Evolutionary conservation across 2,888 invertebrate species (phyloP), one percentile per base, ranked within the genome.

Genomic region (Philonicus albiceps): DNA sequence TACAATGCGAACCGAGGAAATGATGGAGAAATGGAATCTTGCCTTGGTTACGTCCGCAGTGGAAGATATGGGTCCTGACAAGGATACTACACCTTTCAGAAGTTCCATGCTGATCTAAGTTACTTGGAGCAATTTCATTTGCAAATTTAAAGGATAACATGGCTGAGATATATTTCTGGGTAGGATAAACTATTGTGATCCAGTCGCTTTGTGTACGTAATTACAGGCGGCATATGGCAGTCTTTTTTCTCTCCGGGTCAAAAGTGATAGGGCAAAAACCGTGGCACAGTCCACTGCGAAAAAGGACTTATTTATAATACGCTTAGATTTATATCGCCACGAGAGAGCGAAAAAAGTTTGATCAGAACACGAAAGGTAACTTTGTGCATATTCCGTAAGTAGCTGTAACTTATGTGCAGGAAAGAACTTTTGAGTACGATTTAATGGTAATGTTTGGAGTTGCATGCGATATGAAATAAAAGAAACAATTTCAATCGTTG

Each of bases 51-150:
- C 30, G 49, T 80, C 80, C 37, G 80, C n/a, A 37, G 49, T 30
- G 22, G 34, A 72, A 73, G 86, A 87, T 85, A 55, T 87, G 86
- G 87, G 87, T 87, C 80, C 22, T 87, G 87, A 87, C 87, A 87
- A 81, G 86, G 87, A 86, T 87, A 74, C 80, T 85, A 81, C 78
- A 80, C 85, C 81, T 86, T 81, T 87, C 75, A 80, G 74, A 80
- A 87, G 34, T 87, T 87, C 72, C 30, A 27, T 75, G 85, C 78
- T 84, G 78, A 87, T 87, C 76, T 87, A 87, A 85, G 85, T 72
- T 30, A 87, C 84, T 87, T 27, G 78, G 30, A 85, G 53, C 72
- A 87, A 78, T 87, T 85, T 80, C 30, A 53, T 53, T 19, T 80
- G 80, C 53, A 80, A 53, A 80, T 80, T 80, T 53, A 53, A 80